A percentile compares a stretch with the other conserved stretches of the same genome.
Conservation (phyloP, 2,888 invertebrate genomes). For the Eilema griseolum region DNA sequence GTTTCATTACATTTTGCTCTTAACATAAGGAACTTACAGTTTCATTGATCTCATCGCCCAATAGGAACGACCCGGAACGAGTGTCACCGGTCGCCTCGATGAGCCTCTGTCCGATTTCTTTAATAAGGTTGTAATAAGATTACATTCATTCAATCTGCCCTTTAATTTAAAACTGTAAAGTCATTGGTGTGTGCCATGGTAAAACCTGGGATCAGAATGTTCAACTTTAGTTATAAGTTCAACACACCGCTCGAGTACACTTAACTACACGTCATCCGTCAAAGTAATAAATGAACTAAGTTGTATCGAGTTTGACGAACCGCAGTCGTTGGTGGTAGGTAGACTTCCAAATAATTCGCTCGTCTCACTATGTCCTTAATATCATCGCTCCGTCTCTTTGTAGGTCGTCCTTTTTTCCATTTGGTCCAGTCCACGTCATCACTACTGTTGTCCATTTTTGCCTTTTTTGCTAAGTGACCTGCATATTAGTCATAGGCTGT, state of each 20-base stretch:
- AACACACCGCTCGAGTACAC: slow-evolving; percentile 30
- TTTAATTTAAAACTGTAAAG: too few relatives aligned
- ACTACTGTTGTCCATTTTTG: neutral
- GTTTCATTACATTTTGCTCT: slow-evolving; percentile 34
- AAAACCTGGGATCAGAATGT: too few relatives aligned
- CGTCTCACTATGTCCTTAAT: slow-evolving; percentile 16
- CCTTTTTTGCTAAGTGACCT: neutral
- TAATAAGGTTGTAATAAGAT: too few relatives aligned
- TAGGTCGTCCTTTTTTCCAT: neutral
- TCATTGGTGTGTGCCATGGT: too few relatives aligned
- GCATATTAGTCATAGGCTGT: neutral
- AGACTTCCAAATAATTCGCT: slow-evolving; percentile 45
- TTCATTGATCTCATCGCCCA: slow-evolving; percentile 90
- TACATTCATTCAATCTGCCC: too few relatives aligned
- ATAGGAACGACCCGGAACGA: slow-evolving; percentile 88
- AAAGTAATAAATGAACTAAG: slow-evolving; percentile 46
- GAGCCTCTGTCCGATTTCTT: too few relatives aligned
- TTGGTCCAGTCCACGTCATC: neutral
- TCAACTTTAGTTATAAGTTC: slow-evolving; percentile 41
- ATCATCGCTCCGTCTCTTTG: slow-evolving; percentile 1
- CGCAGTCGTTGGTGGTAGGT: slow-evolving; percentile 36
- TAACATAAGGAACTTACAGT: slow-evolving; percentile 74
- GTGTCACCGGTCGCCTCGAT: too few relatives aligned
- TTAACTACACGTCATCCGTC: slow-evolving; percentile 39
- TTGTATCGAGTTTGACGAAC: slow-evolving; percentile 45